Conservation (phyloP, 2,888 invertebrate genomes). For the Nymphalis urticae region DNA sequence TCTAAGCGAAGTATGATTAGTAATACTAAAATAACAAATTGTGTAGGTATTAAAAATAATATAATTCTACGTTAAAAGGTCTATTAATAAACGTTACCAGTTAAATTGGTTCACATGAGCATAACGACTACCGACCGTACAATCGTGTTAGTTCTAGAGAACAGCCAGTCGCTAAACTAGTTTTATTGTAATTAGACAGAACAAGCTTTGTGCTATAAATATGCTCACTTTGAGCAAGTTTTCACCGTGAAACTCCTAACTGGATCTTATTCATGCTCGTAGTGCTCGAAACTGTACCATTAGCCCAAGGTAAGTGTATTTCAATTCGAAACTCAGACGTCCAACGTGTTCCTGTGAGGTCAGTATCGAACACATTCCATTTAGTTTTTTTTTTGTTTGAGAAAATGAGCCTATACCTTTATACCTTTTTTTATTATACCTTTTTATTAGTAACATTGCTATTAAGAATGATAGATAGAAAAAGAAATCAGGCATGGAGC, state of each 20-base stretch:
- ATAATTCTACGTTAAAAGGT: background rate
- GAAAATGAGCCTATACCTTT: background rate
- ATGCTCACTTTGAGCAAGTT: background rate
- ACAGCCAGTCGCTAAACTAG: constrained; percentile 2
- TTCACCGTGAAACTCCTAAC: background rate
- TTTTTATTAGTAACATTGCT: background rate
- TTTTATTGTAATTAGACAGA: background rate
- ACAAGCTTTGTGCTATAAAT: background rate
- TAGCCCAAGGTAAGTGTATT: too few relatives aligned
- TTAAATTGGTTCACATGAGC: background rate
- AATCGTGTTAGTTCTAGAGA: constrained; percentile 6
- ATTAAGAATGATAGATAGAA: background rate
- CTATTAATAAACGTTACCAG: constrained; percentile 10
- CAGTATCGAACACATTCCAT: too few relatives aligned
- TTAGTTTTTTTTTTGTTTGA: too few relatives aligned
- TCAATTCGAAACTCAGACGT: too few relatives aligned
- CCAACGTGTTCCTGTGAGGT: too few relatives aligned
- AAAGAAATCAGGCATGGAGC: background rate
- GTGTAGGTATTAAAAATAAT: too few relatives aligned
- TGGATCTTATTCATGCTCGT: background rate
- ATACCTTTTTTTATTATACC: background rate
- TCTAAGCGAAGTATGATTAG: too few relatives aligned
- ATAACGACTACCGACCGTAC: background rate
- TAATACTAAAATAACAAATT: too few relatives aligned
- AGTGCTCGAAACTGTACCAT: too few relatives aligned